A percentile compares a stretch with the other conserved stretches of the same genome.
Conservation (phyloP, 2,113 vertebrate genomes). For the Ahaetulla prasina region DNA sequence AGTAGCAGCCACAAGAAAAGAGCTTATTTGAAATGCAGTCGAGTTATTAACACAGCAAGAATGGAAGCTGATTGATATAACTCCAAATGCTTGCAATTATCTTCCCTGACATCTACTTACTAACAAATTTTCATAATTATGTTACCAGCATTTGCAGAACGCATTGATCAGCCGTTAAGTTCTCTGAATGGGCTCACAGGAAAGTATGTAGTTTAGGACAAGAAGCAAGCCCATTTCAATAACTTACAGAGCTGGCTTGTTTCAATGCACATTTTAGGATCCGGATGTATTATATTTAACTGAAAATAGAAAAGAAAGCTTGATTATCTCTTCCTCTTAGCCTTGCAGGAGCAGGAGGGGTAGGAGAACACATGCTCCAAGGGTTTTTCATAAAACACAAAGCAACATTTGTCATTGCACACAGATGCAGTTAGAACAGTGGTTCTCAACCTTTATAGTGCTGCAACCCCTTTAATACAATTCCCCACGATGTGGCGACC, state of each 20-base stretch:
- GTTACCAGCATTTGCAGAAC: neutral
- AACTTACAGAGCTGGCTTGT: neutral
- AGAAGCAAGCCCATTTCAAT: neutral
- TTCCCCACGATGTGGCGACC: too few species aligned
- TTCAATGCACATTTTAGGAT: neutral
- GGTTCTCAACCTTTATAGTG: too few species aligned
- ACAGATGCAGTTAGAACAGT: neutral
- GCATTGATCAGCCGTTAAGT: neutral
- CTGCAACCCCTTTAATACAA: too few species aligned
- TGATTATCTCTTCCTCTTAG: neutral
- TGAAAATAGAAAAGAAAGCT: neutral
- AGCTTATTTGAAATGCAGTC: neutral
- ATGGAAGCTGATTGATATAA: neutral
- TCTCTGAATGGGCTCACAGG: neutral
- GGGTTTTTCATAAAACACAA: neutral
- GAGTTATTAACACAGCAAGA: neutral
- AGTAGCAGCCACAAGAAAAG: neutral
- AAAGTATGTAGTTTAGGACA: neutral
- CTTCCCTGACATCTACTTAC: neutral
- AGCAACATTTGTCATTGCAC: neutral
- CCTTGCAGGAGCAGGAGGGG: neutral
- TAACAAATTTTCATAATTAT: neutral
- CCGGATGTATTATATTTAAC: neutral
- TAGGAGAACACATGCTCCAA: neutral
- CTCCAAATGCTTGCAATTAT: neutral